Conservation (phyloP, 2,113 vertebrate genomes). For the Heterocephalus glaber region DNA sequence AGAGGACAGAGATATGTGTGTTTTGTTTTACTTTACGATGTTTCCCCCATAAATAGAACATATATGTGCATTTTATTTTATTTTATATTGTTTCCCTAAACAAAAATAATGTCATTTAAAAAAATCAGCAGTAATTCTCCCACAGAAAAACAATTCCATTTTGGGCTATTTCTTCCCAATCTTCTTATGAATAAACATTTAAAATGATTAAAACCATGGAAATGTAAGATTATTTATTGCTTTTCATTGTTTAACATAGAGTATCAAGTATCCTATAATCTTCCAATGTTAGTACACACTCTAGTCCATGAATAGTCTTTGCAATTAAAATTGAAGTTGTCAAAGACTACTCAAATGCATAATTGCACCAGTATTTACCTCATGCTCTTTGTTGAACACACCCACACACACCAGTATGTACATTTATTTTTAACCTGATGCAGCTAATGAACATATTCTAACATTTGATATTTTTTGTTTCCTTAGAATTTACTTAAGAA, state of each 20-base stretch:
- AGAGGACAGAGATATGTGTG: neutral
- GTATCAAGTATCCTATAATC: neutral
- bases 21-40: neutral
- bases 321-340: constrained; percentile 7
- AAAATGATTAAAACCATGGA: neutral
- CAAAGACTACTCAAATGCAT: neutral
- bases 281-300: neutral
- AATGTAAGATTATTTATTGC: neutral
- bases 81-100: neutral
- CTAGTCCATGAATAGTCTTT: neutral
- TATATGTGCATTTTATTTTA: neutral
- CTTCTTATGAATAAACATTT: neutral
- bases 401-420: neutral
- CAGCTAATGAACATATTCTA: neutral
- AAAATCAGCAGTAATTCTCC: neutral
- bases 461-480: constrained; percentile 24
- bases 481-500: neutral
- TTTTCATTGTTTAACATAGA: constrained; percentile 34
- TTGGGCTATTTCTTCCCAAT: neutral
- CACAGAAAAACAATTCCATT: neutral
- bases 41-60: neutral
- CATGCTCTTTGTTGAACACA: neutral
- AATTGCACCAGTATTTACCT: constrained; percentile 8
- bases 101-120: neutral
- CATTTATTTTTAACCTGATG: neutral